Percentiles rank a stretch among this genome's conserved stretches.
These are phyloP conservation scores for Macroramphosus scolopax DNA, from an alignment of 2,797 vertebrate species.

Conservation along the genomic window DNA sequence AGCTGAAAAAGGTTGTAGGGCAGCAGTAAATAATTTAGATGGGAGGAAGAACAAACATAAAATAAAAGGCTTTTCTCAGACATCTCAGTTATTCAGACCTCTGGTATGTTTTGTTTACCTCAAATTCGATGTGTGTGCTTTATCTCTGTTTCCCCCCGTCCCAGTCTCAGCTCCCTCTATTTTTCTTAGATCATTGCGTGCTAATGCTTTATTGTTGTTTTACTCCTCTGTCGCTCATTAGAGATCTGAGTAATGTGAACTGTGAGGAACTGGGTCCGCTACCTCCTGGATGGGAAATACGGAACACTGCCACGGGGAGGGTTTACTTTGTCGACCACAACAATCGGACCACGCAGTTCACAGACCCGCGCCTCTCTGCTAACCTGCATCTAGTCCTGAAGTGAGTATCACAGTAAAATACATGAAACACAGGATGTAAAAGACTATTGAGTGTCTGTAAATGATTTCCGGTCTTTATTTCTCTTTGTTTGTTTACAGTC, in stretches of 20 bases:
- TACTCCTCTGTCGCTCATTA: slow-evolving; percentile 73
- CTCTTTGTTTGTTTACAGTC: slow-evolving; percentile 57
- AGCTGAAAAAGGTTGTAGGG: slow-evolving; percentile 74
- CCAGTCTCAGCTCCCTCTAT: slow-evolving; percentile 7
- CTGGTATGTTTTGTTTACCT: slow-evolving; percentile 54
- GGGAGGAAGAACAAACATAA: slow-evolving; percentile 45
- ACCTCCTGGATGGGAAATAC: slow-evolving; percentile 79
- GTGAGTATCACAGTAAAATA: slow-evolving; percentile 72
- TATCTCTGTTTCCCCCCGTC: neutral
- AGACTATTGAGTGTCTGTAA: neutral
- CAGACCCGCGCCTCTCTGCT: slow-evolving; percentile 94
- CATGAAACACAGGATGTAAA: neutral
- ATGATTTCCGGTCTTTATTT: slow-evolving; percentile 23
- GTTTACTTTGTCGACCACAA: slow-evolving; percentile 99
- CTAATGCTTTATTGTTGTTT: slow-evolving; percentile 8
- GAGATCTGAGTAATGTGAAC: slow-evolving; percentile 99
- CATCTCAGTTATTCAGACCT: slow-evolving; percentile 64
- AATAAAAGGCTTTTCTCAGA: slow-evolving; percentile 74
- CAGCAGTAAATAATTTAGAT: slow-evolving; percentile 77
- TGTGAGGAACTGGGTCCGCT: slow-evolving; percentile 96
- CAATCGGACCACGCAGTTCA: slow-evolving; percentile 98
- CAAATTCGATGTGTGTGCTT: slow-evolving; percentile 14
- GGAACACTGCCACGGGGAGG: slow-evolving; percentile 93
- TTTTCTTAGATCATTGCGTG: slow-evolving; percentile 4
- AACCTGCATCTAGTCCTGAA: slow-evolving; percentile 97